Evolutionary conservation across 2,888 invertebrate genomes (phyloP).

Genomic region (Mythimna impura): DNA sequence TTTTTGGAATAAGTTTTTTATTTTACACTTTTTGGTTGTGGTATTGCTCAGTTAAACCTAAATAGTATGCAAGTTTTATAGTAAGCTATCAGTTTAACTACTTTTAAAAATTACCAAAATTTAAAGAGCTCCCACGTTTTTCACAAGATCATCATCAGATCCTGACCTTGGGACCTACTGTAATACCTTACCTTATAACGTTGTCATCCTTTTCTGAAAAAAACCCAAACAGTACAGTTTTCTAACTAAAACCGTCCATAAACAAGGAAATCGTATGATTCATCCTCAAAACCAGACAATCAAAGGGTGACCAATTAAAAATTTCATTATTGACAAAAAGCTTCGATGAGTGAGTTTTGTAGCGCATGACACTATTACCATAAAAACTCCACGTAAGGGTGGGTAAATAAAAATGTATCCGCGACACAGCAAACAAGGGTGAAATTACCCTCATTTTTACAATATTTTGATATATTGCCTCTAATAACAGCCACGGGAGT

Average conservation of each 20-base stretch:
- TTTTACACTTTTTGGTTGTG: too few species aligned
- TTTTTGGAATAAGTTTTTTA: too few species aligned
- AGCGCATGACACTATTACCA: constrained; percentile 58
- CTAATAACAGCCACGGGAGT: constrained; percentile 83
- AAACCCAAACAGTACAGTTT: too few species aligned
- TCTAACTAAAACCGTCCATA: background rate
- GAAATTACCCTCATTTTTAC: constrained; percentile 83
- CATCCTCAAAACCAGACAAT: constrained; percentile 13
- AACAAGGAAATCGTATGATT: constrained; percentile 32
- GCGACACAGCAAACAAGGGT: constrained; percentile 77
- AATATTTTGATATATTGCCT: constrained; percentile 88
- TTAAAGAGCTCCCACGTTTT: too few species aligned
- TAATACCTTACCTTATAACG: too few species aligned
- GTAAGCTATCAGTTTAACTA: too few species aligned
- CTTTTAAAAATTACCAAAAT: too few species aligned
- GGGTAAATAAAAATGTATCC: constrained; percentile 69
- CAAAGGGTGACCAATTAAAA: constrained; percentile 44
- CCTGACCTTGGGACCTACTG: too few species aligned
- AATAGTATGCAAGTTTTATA: too few species aligned
- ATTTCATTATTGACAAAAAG: constrained; percentile 60
- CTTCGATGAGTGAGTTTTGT: constrained; percentile 44
- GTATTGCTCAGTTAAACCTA: too few species aligned
- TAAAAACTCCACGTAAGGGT: constrained; percentile 59
- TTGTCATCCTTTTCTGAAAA: too few species aligned
- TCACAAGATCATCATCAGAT: too few species aligned